These are phyloP conservation scores for Sinella curviseta DNA, from an alignment of 1,140 invertebrate genomes.

Conservation along the genomic window DNA sequence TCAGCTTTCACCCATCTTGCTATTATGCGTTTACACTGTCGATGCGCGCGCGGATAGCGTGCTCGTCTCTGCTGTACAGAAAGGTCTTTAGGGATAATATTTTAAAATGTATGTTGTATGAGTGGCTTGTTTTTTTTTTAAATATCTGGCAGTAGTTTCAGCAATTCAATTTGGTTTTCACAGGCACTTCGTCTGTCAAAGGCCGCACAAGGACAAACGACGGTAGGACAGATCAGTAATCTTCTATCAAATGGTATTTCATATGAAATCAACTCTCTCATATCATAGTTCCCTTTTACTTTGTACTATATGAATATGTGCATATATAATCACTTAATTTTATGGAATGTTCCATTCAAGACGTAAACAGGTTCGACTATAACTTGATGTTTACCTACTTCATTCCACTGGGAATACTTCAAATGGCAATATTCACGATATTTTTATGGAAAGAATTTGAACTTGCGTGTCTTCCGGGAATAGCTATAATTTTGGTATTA, in stretches of 20 bases:
- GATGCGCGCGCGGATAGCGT: constrained; percentile 68
- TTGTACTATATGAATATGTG: neutral
- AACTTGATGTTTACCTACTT: constrained; percentile 69
- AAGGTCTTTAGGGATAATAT: too few species aligned
- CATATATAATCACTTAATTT: too few species aligned
- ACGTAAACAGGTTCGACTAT: constrained; percentile 64
- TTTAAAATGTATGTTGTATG: too few species aligned
- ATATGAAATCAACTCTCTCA: too few species aligned
- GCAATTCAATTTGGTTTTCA: too few species aligned
- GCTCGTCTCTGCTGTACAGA: constrained; percentile 53
- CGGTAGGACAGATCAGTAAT: constrained; percentile 87
- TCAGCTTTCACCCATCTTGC: constrained; percentile 57
- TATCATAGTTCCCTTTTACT: neutral
- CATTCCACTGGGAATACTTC: constrained; percentile 76
- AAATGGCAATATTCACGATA: constrained; percentile 72
- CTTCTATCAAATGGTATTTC: constrained; percentile 78
- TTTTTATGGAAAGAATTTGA: constrained; percentile 76
- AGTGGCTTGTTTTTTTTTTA: too few species aligned
- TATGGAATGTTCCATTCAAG: neutral
- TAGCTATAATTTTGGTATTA: constrained; percentile 73
- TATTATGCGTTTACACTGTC: constrained; percentile 64
- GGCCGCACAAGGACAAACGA: constrained; percentile 72
- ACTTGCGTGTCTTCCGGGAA: constrained; percentile 72
- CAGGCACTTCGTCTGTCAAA: constrained; percentile 62
- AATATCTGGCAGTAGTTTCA: too few species aligned